Evolutionary conservation across 2,888 invertebrate species (phyloP), one percentile per base, ranked within the genome.

Genomic region (Maniola hyperantus): DNA sequence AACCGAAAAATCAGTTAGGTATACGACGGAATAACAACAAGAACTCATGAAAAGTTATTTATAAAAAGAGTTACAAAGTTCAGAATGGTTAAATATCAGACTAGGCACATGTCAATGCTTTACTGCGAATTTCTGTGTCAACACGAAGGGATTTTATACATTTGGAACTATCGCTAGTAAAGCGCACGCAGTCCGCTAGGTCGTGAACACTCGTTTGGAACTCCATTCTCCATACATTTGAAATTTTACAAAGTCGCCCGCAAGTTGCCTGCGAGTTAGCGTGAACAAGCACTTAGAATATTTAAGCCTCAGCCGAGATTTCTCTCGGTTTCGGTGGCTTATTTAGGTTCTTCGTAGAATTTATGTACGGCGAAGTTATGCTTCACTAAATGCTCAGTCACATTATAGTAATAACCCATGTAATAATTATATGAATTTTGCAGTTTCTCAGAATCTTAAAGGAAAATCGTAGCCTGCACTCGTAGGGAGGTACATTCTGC

Each of bases 241-340:
- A 39, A 39, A 11, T 39, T 39, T 39, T 39, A 11, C 11, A 5
- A 46, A 46, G 2, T 2, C n/a, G n/a, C 15, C n/a, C 15, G 46
- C 48, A 15, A 48, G 48, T 18, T 4, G 18, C 48, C 48, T 4
- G 8, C 48, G 10, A 48, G 48, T 48, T 48, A 18, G 7, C 18
- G 48, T 48, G 48, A 48, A 48, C 48, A 48, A 15, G 8, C 18
- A 8, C 8, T 42, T 13, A 42, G 42, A 48, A 48, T 48, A 48
- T 48, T 57, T 57, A 57, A 57, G 20, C 6, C 57, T 13, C 42
- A 20, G 20, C 57, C 15, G 57, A 57, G 57, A 57, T 39, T 39
- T 39, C 39, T 57, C 42, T 20, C 57, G 7, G 20, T 39, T 55
- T 39, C 57, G 7, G 20, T 6, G 11, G 39, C 39, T 13, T 39